Evolutionary conservation across 2,888 invertebrate species (phyloP).

Genomic region (Periphyllus acericola): DNA sequence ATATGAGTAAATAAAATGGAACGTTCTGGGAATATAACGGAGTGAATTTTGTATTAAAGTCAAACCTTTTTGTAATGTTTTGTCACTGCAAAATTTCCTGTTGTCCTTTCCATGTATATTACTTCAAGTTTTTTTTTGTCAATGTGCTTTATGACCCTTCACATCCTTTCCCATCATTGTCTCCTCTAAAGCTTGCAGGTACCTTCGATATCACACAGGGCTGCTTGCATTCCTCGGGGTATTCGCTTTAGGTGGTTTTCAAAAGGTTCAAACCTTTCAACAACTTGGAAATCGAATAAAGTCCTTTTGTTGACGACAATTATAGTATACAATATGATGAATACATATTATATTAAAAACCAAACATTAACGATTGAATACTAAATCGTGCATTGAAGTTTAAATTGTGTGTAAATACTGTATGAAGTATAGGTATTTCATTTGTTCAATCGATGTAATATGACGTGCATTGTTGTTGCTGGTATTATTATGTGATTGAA

Average conservation of each 20-base stretch:
- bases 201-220: constrained; percentile 26
- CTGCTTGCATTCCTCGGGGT: constrained; percentile 27
- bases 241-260: constrained; percentile 7
- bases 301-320: constrained; percentile 24
- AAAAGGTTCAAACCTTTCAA: constrained; percentile 25
- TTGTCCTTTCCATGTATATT: constrained; percentile 31
- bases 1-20: not conserved
- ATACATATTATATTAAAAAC: not conserved
- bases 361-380: constrained; percentile 12
- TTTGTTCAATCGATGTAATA: no score
- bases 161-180: not conserved
- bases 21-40: not conserved
- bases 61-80: constrained; percentile 39
- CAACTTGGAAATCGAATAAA: not conserved
- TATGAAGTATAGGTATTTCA: no score
- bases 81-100: not conserved
- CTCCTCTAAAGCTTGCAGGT: not conserved
- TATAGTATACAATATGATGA: not conserved
- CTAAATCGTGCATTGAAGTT: not conserved
- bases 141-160: constrained; percentile 7
- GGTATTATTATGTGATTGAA: no score
- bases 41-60: constrained; percentile 20
- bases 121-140: constrained; percentile 11
- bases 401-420: no score
- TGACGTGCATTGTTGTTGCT: no score